These are phyloP conservation scores for Daphoenositta chrysoptera DNA, from an alignment of 2,113 vertebrate genomes.

Conservation along the genomic window DNA sequence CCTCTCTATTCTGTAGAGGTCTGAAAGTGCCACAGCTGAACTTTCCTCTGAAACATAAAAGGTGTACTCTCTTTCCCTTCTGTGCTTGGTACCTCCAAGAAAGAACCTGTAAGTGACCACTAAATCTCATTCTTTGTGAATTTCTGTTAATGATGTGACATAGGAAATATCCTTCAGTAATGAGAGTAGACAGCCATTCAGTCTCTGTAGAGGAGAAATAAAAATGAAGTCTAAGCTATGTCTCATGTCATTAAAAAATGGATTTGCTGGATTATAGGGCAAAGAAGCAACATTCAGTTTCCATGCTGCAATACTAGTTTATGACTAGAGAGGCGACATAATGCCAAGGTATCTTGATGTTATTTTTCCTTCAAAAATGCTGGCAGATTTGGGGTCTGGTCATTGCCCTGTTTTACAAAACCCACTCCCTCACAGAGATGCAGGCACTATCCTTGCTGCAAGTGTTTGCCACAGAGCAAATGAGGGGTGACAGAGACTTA, in stretches of 20 bases:
- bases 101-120: background rate
- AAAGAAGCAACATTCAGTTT: background rate
- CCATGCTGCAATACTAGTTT: background rate
- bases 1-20: background rate
- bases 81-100: background rate
- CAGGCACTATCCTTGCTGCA: background rate
- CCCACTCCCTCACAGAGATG: background rate
- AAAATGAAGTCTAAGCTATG: background rate
- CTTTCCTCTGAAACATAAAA: background rate
- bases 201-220: background rate
- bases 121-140: background rate
- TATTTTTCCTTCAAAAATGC: background rate
- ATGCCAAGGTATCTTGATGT: background rate
- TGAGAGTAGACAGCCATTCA: background rate
- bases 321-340: background rate
- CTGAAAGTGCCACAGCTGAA: background rate
- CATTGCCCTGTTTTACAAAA: background rate
- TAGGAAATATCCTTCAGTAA: background rate
- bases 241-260: background rate
- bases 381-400: background rate
- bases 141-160: background rate
- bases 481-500: background rate
- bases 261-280: background rate
- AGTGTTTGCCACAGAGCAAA: background rate
- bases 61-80: background rate